These are phyloP conservation scores for Selenia dentaria DNA, from an alignment of 2,888 invertebrate species.

Conservation along the genomic window DNA sequence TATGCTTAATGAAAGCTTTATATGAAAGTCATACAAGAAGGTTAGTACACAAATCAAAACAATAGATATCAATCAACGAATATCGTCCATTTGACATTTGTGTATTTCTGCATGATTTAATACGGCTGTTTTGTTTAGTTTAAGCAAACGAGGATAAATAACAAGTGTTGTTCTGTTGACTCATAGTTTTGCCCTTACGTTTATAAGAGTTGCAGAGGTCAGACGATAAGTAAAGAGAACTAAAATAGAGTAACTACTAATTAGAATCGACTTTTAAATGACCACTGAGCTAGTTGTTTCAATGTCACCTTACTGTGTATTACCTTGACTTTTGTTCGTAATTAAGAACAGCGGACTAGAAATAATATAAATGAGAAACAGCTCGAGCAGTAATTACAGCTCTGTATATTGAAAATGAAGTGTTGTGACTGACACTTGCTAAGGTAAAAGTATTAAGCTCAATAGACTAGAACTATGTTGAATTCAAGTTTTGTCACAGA, in stretches of 20 bases:
- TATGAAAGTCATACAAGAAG: too few species aligned
- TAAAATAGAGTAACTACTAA: conserved; percentile 6
- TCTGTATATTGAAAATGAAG: too few species aligned
- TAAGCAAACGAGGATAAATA: conserved; percentile 1
- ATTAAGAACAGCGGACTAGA: conserved; percentile 8
- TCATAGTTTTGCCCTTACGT: not conserved
- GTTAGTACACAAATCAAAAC: too few species aligned
- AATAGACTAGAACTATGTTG: too few species aligned
- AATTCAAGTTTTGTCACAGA: too few species aligned
- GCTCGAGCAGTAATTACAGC: too few species aligned
- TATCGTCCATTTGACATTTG: too few species aligned
- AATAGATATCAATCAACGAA: too few species aligned
- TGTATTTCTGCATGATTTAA: conserved; percentile 2
- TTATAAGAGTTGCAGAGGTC: conserved; percentile 2
- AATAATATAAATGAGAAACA: conserved; percentile 22
- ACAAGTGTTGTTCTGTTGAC: conserved; percentile 1
- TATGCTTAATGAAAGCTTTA: too few species aligned
- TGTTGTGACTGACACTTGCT: too few species aligned
- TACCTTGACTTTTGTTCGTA: conserved; percentile 1
- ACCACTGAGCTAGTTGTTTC: conserved; percentile 3
- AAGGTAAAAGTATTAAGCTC: too few species aligned
- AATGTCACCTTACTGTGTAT: not conserved
- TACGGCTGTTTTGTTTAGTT: conserved; percentile 5
- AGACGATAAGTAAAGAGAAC: conserved; percentile 9
- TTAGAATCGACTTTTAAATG: conserved; percentile 10